Base-by-base conservation (phyloP, 2,888 invertebrate genomes). In the Andrena bicolor region DNA sequence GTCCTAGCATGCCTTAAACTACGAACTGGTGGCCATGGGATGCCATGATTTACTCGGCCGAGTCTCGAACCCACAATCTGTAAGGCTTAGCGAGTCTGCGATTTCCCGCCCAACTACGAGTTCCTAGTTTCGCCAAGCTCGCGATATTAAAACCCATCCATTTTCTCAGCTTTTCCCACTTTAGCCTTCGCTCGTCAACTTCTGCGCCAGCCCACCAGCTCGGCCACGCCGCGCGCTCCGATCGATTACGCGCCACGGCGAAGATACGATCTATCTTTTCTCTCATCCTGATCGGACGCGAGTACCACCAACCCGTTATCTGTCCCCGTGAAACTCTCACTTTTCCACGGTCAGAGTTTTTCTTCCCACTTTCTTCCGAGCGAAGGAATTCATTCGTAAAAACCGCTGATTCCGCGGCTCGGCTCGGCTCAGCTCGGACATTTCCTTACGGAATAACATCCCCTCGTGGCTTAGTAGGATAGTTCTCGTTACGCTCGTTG, bases 61-160 rank as follows among this genome's bases (percentile, higher is more conserved):
- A 90, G 92, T 90, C 91, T 90, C 90, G 90, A 90, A 90, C 89
- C 90, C 88, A 91, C 92, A 91, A 93, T 93, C 93, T 93, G 90
- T 91, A 91, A 92, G 90, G 91, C 92, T 93, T 93, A 92, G 89
- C 91, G 90, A 90, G 90, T 90, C 89, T 90, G 87, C 89, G 86
- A 85, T 80, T 85, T 74, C 82, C 71, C 72, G 65, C 53, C 65
- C 75, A 76, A 76, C 81, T 83, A 80, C 82, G 65, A 80, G 71
- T 76, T 80, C 76, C 83, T 77, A 82, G 85, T 86, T 84, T 75
- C 80, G 76, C 71, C 82, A 32, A 87, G 89, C 80, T 84, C 86
- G 85, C 87, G 88, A 92, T 92, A 92, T 92, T 92, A 91, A 92
- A 92, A 92, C 90, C 91, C 90, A 92, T 91, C 89, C 89, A 87